Base-by-base conservation (phyloP, 2,888 invertebrate species). In the Nomada lathburiana region DNA sequence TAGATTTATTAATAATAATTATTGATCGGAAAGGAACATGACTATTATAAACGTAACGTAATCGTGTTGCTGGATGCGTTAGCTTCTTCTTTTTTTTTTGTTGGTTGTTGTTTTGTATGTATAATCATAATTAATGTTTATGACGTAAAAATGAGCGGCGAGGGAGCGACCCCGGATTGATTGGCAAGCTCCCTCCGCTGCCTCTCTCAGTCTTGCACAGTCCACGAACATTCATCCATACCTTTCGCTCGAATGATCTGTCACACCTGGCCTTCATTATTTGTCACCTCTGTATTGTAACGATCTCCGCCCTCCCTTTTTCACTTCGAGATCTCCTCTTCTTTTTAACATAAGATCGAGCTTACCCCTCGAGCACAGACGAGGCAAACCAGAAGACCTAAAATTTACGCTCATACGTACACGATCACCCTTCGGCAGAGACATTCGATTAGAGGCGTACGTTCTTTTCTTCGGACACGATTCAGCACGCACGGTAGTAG, bases 151-250 rank as follows among this genome's bases (percentile, higher is more conserved):
- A 91, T 89, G 91, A 92, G 92, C 90, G 89, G 89, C 90, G 89
- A 89, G 89, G 89, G 86, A 89, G 83, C 83, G 69, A 89, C 89
- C 89, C 87, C 85, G 82, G 88, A 90, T 87, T 89, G 91, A 90
- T 89, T 87, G 81, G 90, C 82, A 75, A 85, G 78, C 89, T 88
- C 90, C 88, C 88, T 90, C 88, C 91, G 91, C 91, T 90, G 91
- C 90, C 88, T 92, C 90, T 92, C 90, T 92, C 92, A 92, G 92
- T 92, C 91, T 92, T 91, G 85, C 92, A 90, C 91, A 91, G 89
- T 92, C 89, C 90, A 90, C 85, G 86, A 86, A 89, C 92, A 91
- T 84, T 90, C 90, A 69, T 80, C 74, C 88, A 76, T 78, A 73
- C 70, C 77, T 80, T 83, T 76, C 88, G 64, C 29, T 57, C 72